A percentile compares a stretch with the other conserved stretches of the same genome.
These are phyloP conservation scores for Gambusia affinis DNA, from an alignment of 2,113 vertebrate genomes.

Conservation along the genomic window DNA sequence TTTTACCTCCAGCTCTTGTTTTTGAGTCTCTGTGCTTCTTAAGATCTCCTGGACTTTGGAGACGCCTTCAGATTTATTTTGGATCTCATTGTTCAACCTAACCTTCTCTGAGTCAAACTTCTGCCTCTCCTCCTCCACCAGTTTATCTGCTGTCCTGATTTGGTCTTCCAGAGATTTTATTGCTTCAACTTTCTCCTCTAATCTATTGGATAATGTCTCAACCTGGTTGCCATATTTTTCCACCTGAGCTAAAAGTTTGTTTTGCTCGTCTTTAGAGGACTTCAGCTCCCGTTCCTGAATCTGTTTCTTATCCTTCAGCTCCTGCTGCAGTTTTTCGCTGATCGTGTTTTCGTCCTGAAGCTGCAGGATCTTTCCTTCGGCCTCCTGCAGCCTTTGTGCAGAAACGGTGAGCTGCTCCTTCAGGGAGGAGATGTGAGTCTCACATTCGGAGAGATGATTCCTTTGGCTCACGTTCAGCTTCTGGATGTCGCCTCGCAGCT, in stretches of 20 bases:
- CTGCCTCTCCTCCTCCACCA: constrained; percentile 69
- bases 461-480: constrained; percentile 63
- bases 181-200: constrained; percentile 75
- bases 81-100: constrained; percentile 76
- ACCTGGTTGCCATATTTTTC: constrained; percentile 76
- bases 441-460: constrained; percentile 78
- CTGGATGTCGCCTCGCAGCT: constrained; percentile 81
- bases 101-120: constrained; percentile 68
- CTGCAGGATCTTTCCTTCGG: constrained; percentile 69
- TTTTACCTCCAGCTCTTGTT: constrained; percentile 70
- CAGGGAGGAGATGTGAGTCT: constrained; percentile 79
- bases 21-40: constrained; percentile 62
- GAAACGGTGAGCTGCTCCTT: constrained; percentile 80
- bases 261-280: constrained; percentile 81
- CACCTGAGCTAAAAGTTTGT: constrained; percentile 79
- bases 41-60: constrained; percentile 68
- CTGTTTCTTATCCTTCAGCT: constrained; percentile 76
- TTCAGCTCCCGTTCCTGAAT: constrained; percentile 83
- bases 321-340: constrained; percentile 68
- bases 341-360: constrained; percentile 69
- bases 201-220: constrained; percentile 68
- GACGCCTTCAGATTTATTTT: constrained; percentile 72
- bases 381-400: constrained; percentile 76
- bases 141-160: constrained; percentile 61
- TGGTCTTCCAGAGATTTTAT: constrained; percentile 78